Conservation (phyloP, 2,797 vertebrate species). For the Trachurus trachurus region DNA sequence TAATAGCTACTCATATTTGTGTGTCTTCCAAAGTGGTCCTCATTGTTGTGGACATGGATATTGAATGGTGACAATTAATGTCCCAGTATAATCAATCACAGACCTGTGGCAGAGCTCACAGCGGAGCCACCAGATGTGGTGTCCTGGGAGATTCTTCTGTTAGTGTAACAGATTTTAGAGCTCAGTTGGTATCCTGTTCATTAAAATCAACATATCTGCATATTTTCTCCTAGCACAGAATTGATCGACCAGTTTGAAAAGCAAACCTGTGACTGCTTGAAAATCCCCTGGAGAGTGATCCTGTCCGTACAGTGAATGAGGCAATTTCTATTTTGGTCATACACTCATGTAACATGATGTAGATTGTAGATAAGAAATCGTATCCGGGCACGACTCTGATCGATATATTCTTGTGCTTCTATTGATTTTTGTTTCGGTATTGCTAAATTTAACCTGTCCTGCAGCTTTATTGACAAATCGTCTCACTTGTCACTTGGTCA, state of each 20-base stretch:
- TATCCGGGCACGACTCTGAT: slow-evolving; percentile 39
- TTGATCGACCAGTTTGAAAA: slow-evolving; percentile 40
- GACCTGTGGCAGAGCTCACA: slow-evolving; percentile 27
- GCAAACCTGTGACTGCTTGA: slow-evolving; percentile 20
- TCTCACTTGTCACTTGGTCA: slow-evolving; percentile 25
- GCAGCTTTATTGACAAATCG: slow-evolving; percentile 11
- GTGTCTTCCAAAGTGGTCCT: slow-evolving; percentile 36
- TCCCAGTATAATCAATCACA: slow-evolving; percentile 56
- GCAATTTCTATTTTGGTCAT: slow-evolving; percentile 63
- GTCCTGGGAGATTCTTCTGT: slow-evolving; percentile 4
- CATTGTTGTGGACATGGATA: slow-evolving; percentile 45
- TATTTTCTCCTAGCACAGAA: slow-evolving; percentile 27
- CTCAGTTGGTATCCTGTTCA: slow-evolving; percentile 5
- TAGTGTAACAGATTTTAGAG: slow-evolving; percentile 9
- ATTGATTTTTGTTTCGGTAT: slow-evolving; percentile 40
- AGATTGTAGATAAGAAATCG: slow-evolving; percentile 43
- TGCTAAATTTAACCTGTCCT: slow-evolving; percentile 28
- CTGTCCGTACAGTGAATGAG: slow-evolving; percentile 53
- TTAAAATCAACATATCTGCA: slow-evolving; percentile 13
- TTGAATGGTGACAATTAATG: slow-evolving; percentile 54
- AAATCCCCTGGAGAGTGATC: slow-evolving; percentile 12
- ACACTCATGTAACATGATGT: slow-evolving; percentile 51
- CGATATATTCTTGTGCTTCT: slow-evolving; percentile 36
- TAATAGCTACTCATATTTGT: slow-evolving; percentile 45
- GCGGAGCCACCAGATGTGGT: slow-evolving; percentile 1